A percentile compares a stretch with the other conserved stretches of the same genome.
phyloP scores from a whole-genome alignment of 2,113 vertebrate species.

The Chaetorhynchus papuensis region DNA sequence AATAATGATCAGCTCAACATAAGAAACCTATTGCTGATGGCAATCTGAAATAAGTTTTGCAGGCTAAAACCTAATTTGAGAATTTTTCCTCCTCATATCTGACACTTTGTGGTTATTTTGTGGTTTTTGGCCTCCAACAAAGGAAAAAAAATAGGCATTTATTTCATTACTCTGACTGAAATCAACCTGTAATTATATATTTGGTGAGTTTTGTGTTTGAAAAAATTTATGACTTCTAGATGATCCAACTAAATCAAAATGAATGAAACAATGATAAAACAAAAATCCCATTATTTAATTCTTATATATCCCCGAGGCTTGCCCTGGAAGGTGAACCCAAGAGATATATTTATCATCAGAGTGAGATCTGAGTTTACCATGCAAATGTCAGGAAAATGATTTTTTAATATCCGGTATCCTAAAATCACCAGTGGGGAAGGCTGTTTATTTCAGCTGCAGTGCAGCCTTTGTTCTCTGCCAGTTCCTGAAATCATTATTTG shows the following conservation, averaged over 20 bases:
- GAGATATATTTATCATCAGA: not conserved
- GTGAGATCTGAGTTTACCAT: not conserved
- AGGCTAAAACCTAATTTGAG: not conserved
- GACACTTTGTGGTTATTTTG: not conserved
- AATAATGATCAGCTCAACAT: not conserved
- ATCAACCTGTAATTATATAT: not conserved
- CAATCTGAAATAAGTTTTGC: not conserved
- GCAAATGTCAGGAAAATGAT: not conserved
- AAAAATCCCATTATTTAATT: not conserved
- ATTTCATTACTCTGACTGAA: not conserved
- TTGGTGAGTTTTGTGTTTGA: not conserved
- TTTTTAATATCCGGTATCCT: not conserved
- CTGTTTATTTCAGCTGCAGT: not conserved
- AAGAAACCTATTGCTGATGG: rapidly evolving
- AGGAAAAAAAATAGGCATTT: not conserved
- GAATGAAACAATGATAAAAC: not conserved
- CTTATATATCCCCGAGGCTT: not conserved
- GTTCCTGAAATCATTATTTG: not conserved
- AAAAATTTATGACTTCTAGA: not conserved
- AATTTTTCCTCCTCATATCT: not conserved
- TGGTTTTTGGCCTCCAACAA: not conserved
- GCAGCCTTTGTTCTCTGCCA: not conserved
- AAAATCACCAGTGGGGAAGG: not conserved
- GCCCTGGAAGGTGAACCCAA: not conserved
- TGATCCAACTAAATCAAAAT: not conserved